These are phyloP conservation scores for Drosophila suzukii DNA, from an alignment of 1,140 invertebrate species.

Conservation along the genomic window DNA sequence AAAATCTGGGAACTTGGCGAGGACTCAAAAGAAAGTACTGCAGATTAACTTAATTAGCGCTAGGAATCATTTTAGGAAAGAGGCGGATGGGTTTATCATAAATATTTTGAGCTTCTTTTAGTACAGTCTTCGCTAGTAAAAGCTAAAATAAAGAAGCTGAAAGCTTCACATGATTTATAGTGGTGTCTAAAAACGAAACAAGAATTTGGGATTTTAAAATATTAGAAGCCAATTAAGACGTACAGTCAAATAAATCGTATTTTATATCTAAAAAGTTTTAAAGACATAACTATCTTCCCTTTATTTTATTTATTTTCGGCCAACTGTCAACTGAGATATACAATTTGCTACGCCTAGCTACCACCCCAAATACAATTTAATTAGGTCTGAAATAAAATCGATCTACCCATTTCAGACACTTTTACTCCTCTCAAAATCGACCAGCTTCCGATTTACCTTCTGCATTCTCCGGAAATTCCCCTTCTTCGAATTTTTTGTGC, in stretches of 20 bases:
- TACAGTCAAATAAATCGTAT: too few species aligned
- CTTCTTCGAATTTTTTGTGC: conserved; percentile 1
- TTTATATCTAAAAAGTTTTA: too few species aligned
- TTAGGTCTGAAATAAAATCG: background rate
- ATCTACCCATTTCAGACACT: background rate
- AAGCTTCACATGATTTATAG: background rate
- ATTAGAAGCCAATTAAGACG: too few species aligned
- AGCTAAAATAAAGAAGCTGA: too few species aligned
- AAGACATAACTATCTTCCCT: background rate
- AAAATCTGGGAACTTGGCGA: background rate
- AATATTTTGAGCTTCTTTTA: too few species aligned
- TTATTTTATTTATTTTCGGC: too few species aligned
- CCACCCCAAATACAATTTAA: background rate
- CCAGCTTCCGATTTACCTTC: conserved; percentile 3
- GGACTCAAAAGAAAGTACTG: background rate
- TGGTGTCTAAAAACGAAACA: too few species aligned
- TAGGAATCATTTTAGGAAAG: background rate
- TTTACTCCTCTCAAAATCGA: too few species aligned
- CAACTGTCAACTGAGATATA: too few species aligned
- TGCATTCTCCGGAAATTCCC: too few species aligned
- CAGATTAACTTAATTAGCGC: conserved; percentile 7
- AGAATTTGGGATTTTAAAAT: too few species aligned
- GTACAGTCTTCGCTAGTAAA: too few species aligned
- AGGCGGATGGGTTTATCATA: background rate
- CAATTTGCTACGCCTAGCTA: background rate